A percentile compares a stretch with the other conserved stretches of the same genome.
Evolutionary conservation across 2,113 vertebrate genomes (phyloP).

Genomic region (Cochlearius cochlearius): DNA sequence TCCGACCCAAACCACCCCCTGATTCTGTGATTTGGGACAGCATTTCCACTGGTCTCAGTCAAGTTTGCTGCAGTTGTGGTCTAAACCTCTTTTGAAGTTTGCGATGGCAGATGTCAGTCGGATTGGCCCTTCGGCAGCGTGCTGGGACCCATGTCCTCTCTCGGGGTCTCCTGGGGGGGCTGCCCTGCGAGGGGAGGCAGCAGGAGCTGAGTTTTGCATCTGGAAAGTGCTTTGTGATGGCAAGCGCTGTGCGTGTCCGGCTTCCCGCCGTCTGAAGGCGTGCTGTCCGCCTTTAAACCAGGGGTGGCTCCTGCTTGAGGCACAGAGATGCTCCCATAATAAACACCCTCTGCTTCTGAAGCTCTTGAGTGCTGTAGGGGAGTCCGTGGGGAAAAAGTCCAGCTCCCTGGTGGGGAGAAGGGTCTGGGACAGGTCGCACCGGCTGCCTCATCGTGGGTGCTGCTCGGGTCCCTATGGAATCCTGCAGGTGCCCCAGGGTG

Average conservation of each 20-base stretch:
- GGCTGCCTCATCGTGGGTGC: accelerated
- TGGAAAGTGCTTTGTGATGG: neutral
- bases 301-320: neutral
- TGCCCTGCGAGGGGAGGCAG: neutral
- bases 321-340: neutral
- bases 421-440: neutral
- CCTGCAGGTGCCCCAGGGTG: neutral
- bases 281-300: neutral
- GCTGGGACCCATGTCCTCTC: neutral
- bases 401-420: accelerated
- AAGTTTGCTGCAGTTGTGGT: neutral
- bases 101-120: neutral
- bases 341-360: neutral
- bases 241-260: accelerated
- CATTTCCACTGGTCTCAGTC: neutral
- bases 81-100: neutral
- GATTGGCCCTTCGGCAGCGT: neutral
- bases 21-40: neutral
- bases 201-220: neutral
- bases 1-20: no score
- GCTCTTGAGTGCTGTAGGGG: neutral
- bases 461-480: neutral
- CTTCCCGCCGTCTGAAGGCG: neutral
- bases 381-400: no score
- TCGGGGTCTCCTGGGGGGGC: neutral